Evolutionary conservation across 2,888 invertebrate species (phyloP), one percentile per base, ranked within the genome.

Genomic region (Eristalinus aeneus): DNA sequence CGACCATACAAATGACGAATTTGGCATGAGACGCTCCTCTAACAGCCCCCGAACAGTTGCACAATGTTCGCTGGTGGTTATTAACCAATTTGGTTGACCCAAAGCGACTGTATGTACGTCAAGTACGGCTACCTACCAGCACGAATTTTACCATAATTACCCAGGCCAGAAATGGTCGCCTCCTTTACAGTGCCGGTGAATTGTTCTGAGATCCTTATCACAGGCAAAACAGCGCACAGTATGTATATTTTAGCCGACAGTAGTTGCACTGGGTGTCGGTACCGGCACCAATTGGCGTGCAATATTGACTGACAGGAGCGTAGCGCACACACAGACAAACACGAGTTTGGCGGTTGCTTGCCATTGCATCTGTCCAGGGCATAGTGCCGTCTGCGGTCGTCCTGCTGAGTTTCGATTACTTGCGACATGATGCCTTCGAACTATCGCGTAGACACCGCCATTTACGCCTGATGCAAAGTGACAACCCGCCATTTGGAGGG

Each of bases 371-470:
- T 46, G 32, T 61, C 32, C 61, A 46, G 46, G 16, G 16, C 32
- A 10, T 9, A 9, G 9, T 36, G 32, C 20, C 27, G 27, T 68
- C 20, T 32, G 32, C 34, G 23, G 36, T 36, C 67, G 61, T 82
- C 86, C 86, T 60, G 74, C 86, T 82, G 86, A 74, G 82, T 82
- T 86, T 82, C 86, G 65, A 86, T 86, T 86, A 82, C 71, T 82
- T 39, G 82, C 86, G 77, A 82, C 71, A 78, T 86, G 86, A 82
- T 86, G 86, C 71, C 36, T 82, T 69, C 82, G 86, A 82, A 71
- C 65, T 82, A 78, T 77, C 82, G 77, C 77, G 76, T 81, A 81
- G 58, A 56, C 56, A 56, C 56, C 77, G 75, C 82, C 86, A 86
- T 86, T 86, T 86, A 82, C 82, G 71, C 78, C 56, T 86, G 86